Conservation (phyloP, 2,113 vertebrate species). For the Ascaphus truei region DNA sequence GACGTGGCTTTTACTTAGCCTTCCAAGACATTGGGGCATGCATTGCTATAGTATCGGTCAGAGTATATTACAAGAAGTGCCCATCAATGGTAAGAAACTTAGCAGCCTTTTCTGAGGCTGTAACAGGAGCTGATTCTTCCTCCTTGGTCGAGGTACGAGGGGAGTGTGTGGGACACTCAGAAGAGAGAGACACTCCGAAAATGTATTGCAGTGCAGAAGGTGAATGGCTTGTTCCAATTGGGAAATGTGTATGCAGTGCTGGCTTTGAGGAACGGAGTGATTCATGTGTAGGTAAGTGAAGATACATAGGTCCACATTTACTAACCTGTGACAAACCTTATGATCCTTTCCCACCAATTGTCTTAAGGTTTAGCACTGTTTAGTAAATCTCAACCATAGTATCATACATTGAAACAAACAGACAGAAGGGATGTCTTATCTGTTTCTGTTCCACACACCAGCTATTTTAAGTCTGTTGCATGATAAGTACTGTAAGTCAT, state of each 20-base stretch:
- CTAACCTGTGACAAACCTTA: no score
- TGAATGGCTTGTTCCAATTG: constrained; percentile 96
- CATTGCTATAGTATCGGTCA: constrained; percentile 87
- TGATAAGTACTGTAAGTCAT: no score
- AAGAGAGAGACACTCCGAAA: constrained; percentile 93
- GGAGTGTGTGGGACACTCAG: constrained; percentile 86
- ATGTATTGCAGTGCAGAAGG: constrained; percentile 98
- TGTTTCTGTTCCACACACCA: no score
- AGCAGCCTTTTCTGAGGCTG: constrained; percentile 88
- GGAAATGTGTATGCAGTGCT: constrained; percentile 89
- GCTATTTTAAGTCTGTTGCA: no score
- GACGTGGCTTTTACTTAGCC: constrained; percentile 89
- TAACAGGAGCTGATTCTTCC: constrained; percentile 90
- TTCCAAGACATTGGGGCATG: constrained; percentile 97
- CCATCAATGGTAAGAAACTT: constrained; percentile 83
- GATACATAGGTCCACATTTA: neutral
- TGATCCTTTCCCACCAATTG: rapidly evolving
- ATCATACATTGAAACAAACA: no score
- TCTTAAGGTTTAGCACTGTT: no score
- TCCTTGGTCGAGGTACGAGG: constrained; percentile 92
- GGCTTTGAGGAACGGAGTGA: constrained; percentile 86
- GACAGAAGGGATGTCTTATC: no score
- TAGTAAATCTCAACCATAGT: no score
- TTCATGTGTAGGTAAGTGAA: constrained; percentile 82
- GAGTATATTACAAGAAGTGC: constrained; percentile 94